These are phyloP conservation scores for Cossypha caffra DNA, from an alignment of 2,797 vertebrate genomes.

Conservation along the genomic window DNA sequence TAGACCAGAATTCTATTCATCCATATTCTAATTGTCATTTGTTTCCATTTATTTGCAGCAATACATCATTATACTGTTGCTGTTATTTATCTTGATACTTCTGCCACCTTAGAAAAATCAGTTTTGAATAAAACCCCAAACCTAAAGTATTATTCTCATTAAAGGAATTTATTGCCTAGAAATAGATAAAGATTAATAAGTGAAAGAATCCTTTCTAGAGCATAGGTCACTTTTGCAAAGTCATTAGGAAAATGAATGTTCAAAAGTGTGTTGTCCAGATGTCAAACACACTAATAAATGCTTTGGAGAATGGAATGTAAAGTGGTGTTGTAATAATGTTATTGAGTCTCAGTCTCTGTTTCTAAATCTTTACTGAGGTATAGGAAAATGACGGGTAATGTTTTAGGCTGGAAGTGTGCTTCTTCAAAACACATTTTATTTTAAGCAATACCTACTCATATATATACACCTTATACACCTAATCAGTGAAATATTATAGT, in stretches of 20 bases:
- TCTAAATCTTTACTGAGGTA: background rate
- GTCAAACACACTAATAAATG: background rate
- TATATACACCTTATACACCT: accelerated
- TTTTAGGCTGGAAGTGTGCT: background rate
- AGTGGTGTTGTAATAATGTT: background rate
- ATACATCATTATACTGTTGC: background rate
- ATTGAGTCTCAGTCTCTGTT: background rate
- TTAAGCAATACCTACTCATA: background rate
- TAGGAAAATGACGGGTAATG: background rate
- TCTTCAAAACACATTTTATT: background rate
- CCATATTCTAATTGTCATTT: background rate
- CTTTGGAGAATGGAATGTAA: background rate
- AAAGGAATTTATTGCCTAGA: background rate
- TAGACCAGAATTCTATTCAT: background rate
- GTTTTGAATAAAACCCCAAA: background rate
- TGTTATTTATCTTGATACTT: background rate
- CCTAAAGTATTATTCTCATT: background rate
- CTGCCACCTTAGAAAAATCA: background rate
- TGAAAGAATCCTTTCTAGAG: background rate
- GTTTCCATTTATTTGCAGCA: background rate
- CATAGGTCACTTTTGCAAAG: background rate
- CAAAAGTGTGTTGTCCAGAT: background rate
- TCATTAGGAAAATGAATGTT: background rate
- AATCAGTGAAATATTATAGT: background rate
- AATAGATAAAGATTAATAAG: background rate